Evolutionary conservation across 2,888 invertebrate species (phyloP).

Genomic region (Lithosia quadra): DNA sequence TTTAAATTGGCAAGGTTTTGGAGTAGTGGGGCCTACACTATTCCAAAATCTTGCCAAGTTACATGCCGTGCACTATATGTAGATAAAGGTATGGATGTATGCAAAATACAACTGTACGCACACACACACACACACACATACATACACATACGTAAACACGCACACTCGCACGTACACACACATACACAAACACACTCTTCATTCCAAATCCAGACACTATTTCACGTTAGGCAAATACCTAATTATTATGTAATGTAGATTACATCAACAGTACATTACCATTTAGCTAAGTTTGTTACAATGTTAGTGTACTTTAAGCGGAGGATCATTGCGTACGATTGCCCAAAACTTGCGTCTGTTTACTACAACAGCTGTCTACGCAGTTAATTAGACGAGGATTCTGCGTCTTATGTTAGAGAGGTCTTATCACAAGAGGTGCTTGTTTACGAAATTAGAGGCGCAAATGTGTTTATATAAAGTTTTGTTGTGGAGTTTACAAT

Average conservation of each 20-base stretch:
- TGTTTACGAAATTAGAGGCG: not conserved
- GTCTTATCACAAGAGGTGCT: not conserved
- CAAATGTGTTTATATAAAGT: not conserved
- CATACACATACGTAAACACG: no score
- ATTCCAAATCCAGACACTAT: not conserved
- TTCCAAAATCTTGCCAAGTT: no score
- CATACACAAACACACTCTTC: not conserved
- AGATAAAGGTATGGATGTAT: no score
- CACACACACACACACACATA: no score
- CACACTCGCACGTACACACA: no score
- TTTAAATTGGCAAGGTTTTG: no score
- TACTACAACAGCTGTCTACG: not conserved
- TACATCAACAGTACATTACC: not conserved
- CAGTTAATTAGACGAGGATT: not conserved
- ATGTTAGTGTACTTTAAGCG: not conserved
- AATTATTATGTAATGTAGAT: not conserved
- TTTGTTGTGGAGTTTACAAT: not conserved
- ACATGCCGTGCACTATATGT: no score
- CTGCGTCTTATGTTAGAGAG: not conserved
- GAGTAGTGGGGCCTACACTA: no score
- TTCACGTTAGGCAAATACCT: not conserved
- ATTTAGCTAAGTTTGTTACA: not conserved
- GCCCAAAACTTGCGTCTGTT: not conserved
- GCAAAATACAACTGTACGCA: no score
- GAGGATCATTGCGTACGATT: not conserved